Conservation (phyloP, 2,888 invertebrate genomes). For the Heliconius sara region DNA sequence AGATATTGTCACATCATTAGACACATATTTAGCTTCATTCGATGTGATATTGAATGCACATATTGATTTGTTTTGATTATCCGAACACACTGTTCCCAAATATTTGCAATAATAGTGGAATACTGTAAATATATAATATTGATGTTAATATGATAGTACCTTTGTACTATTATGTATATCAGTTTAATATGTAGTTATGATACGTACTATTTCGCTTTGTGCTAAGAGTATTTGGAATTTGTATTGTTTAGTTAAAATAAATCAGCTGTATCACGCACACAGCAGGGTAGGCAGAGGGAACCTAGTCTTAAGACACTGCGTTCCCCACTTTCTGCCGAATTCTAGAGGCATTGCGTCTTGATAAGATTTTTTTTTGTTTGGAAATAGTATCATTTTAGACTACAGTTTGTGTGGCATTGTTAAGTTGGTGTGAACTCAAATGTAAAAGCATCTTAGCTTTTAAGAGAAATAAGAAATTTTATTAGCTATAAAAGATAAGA, state of each 20-base stretch:
- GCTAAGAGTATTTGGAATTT: not conserved
- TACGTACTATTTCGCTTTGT: not conserved
- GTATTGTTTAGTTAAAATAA: constrained; percentile 9
- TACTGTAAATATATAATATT: not conserved
- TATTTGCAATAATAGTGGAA: constrained; percentile 12
- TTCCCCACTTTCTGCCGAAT: too few relatives aligned
- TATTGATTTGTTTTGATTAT: constrained; percentile 22
- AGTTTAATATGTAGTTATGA: constrained; percentile 10
- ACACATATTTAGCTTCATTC: constrained; percentile 7
- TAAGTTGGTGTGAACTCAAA: too few relatives aligned
- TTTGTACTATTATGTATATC: not conserved
- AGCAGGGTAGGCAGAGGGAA: too few relatives aligned
- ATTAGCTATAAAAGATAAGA: too few relatives aligned
- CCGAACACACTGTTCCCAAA: constrained; percentile 1
- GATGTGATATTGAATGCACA: not conserved
- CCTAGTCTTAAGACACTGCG: too few relatives aligned
- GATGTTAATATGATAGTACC: not conserved
- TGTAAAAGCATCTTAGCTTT: too few relatives aligned
- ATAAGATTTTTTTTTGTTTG: not conserved
- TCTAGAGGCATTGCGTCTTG: too few relatives aligned
- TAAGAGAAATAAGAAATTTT: too few relatives aligned
- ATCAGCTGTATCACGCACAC: too few relatives aligned
- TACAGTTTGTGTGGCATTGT: not conserved
- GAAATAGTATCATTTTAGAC: not conserved
- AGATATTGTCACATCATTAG: constrained; percentile 1